Evolutionary conservation across 2,797 vertebrate genomes (phyloP).

Genomic region (Malacoctenus gilli): DNA sequence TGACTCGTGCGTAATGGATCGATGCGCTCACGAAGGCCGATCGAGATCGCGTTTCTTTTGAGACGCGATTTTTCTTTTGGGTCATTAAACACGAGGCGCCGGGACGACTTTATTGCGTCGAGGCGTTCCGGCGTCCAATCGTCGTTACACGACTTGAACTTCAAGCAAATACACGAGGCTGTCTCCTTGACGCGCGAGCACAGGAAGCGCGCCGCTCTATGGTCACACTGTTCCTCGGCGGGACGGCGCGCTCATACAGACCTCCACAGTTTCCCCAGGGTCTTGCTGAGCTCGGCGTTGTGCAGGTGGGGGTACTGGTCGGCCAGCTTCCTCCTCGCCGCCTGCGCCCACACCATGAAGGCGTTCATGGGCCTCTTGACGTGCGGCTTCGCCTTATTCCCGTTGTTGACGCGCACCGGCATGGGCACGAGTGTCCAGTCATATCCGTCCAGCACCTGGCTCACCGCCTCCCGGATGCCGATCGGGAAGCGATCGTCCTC

Average conservation of each 20-base stretch:
- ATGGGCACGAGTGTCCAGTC: constrained; percentile 99
- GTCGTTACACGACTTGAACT: too few relatives aligned
- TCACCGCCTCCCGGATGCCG: constrained; percentile 96
- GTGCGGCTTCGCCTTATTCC: constrained; percentile 95
- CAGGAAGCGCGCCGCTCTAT: constrained; percentile 45
- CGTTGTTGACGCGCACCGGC: constrained; percentile 96
- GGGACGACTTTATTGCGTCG: not conserved
- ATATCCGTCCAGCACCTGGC: constrained; percentile 97
- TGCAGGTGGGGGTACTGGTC: constrained; percentile 98
- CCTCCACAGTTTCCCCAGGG: constrained; percentile 98
- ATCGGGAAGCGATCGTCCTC: constrained; percentile 95
- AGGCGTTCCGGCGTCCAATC: not conserved
- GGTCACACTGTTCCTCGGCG: constrained; percentile 28
- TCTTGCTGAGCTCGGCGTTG: constrained; percentile 99
- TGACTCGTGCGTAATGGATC: constrained; percentile 10
- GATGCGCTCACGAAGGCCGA: not conserved
- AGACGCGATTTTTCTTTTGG: too few relatives aligned
- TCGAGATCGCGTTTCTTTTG: too few relatives aligned
- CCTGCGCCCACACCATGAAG: constrained; percentile 97
- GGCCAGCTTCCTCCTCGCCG: constrained; percentile 93
- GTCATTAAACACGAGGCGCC: too few relatives aligned
- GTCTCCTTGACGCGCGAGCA: constrained; percentile 26
- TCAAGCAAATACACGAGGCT: too few relatives aligned
- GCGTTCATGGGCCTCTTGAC: constrained; percentile 95
- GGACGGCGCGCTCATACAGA: constrained; percentile 70